Evolutionary conservation across 2,888 invertebrate species (phyloP).

Genomic region (Phasia obesa): DNA sequence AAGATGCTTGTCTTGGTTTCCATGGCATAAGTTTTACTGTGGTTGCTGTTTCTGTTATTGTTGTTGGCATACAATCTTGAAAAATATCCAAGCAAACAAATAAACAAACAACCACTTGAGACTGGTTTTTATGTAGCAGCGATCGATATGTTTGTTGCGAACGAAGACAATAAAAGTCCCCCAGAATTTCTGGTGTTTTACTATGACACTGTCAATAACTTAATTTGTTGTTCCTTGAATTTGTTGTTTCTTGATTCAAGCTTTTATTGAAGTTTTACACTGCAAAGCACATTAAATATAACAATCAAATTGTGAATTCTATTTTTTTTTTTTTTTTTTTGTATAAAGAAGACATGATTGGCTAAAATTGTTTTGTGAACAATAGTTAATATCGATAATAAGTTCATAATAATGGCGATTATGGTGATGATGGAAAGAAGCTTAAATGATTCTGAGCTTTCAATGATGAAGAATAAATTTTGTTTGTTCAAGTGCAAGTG

Average conservation of each 20-base stretch:
- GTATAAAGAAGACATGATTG: slow-evolving; percentile 31
- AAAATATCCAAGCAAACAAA: slow-evolving; percentile 48
- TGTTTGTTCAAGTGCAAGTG: background rate
- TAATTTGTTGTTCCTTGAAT: slow-evolving; percentile 26
- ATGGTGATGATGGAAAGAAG: slow-evolving; percentile 23
- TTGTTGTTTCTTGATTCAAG: background rate
- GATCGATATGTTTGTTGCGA: slow-evolving; percentile 37
- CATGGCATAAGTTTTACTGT: slow-evolving; percentile 26
- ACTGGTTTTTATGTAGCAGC: slow-evolving; percentile 45
- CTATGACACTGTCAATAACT: slow-evolving; percentile 67
- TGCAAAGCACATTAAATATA: slow-evolving; percentile 27
- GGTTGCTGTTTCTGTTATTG: slow-evolving; percentile 6
- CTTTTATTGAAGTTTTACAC: slow-evolving; percentile 15
- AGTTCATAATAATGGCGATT: background rate
- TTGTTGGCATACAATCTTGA: slow-evolving; percentile 36
- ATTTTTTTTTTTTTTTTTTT: too few relatives aligned
- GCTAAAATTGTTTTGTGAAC: slow-evolving; percentile 38
- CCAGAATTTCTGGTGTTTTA: slow-evolving; percentile 63
- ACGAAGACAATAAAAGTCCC: slow-evolving; percentile 54
- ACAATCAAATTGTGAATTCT: slow-evolving; percentile 27
- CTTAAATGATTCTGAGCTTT: background rate
- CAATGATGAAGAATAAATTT: background rate
- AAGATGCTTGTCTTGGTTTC: slow-evolving; percentile 50
- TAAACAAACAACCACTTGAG: slow-evolving; percentile 59
- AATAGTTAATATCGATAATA: slow-evolving; percentile 18